A percentile compares a stretch with the other conserved stretches of the same genome.
These are phyloP conservation scores for Caenorhabditis auriculariae DNA, from an alignment of 2,888 invertebrate genomes.

Conservation along the genomic window DNA sequence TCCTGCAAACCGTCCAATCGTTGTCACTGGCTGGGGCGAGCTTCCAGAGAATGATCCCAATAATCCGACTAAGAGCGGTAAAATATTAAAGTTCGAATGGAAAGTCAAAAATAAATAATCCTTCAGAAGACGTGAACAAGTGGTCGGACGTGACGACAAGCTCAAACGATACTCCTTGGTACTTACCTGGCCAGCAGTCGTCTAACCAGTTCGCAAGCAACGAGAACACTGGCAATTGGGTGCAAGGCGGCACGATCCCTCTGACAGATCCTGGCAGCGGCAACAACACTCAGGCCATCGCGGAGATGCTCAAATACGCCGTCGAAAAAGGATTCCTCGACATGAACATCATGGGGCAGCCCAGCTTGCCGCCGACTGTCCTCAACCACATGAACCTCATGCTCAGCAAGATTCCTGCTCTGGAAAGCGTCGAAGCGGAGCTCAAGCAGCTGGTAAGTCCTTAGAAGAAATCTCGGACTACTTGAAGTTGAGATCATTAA, in stretches of 20 bases:
- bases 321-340: slow-evolving; percentile 47
- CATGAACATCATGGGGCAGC: slow-evolving; percentile 27
- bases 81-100: not conserved
- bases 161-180: slow-evolving; percentile 44
- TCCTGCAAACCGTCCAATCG: slow-evolving; percentile 37
- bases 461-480: no score
- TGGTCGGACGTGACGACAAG: slow-evolving; percentile 34
- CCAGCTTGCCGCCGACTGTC: slow-evolving; percentile 27
- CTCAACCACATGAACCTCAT: slow-evolving; percentile 27
- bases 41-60: slow-evolving; percentile 51
- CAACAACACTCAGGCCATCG: slow-evolving; percentile 20
- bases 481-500: no score
- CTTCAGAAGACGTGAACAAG: slow-evolving; percentile 24
- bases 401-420: slow-evolving; percentile 32
- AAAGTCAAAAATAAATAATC: not conserved
- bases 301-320: slow-evolving; percentile 41
- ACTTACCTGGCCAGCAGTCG: slow-evolving; percentile 22
- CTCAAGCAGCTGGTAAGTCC: slow-evolving; percentile 23
- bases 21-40: slow-evolving; percentile 51
- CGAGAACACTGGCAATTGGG: slow-evolving; percentile 22
- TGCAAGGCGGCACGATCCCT: slow-evolving; percentile 33
- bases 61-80: slow-evolving; percentile 39
- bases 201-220: slow-evolving; percentile 9
- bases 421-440: slow-evolving; percentile 38
- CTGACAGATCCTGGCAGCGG: slow-evolving; percentile 15